These are phyloP conservation scores for Fopius arisanus DNA, from an alignment of 1,140 invertebrate genomes.

Conservation along the genomic window DNA sequence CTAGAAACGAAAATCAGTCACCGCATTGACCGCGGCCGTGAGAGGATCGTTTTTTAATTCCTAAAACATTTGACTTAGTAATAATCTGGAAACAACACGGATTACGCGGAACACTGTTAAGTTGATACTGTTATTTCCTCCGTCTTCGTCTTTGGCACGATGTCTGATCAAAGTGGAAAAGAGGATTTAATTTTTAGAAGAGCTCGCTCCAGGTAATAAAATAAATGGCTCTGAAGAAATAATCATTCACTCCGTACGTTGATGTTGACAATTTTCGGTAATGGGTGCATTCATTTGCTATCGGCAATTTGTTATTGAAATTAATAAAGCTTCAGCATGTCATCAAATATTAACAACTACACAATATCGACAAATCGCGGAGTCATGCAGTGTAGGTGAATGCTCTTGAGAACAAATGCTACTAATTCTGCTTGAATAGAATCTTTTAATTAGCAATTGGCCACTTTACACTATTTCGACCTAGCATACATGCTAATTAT, in stretches of 20 bases:
- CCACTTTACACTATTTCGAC: background rate
- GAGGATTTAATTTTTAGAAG: background rate
- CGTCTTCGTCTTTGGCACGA: background rate
- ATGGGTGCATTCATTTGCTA: too few relatives aligned
- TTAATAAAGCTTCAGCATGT: too few relatives aligned
- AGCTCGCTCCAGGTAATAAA: background rate
- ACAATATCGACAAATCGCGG: too few relatives aligned
- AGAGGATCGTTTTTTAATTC: background rate
- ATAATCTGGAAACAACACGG: background rate
- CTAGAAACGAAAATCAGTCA: conserved; percentile 23
- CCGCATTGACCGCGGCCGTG: conserved; percentile 3
- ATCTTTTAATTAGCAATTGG: background rate
- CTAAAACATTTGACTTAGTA: background rate
- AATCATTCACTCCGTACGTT: too few relatives aligned
- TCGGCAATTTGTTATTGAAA: too few relatives aligned
- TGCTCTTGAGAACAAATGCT: background rate
- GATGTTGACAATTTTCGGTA: too few relatives aligned
- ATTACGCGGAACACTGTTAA: background rate
- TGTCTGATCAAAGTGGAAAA: background rate
- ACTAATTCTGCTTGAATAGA: background rate
- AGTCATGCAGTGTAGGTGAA: background rate
- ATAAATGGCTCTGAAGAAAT: background rate
- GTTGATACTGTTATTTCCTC: background rate
- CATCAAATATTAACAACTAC: too few relatives aligned
- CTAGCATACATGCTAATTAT: conserved; percentile 1